Evolutionary conservation across 2,113 vertebrate species (phyloP), one percentile per base, ranked within the genome.

Genomic region (Lepidothrix coronata): DNA sequence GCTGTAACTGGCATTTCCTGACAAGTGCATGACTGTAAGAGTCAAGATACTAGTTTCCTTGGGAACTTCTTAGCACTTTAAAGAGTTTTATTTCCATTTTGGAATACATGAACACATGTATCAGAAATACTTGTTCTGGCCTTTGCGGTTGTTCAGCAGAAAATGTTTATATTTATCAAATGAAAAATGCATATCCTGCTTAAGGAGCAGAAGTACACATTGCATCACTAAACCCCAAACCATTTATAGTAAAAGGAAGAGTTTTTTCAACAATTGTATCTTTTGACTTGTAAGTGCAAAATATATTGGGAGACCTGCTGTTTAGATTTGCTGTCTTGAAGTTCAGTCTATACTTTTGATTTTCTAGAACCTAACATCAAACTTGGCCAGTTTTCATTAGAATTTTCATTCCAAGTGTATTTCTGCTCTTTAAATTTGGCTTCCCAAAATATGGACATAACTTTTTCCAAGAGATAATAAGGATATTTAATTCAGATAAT

Each of bases 1-100:
- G 17, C 39, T 71, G 0, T 48, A 88, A 35, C 20, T 94, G 88
- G 90, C 44, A 94, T 93, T 96, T 96, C 95, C 88, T 96, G 92
- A 30, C 30, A 33, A 7, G 15, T 30, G 17, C 43, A 5, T 90
- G 78, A 74, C 52, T 67, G 3, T n/a, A 66, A 66, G 57, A 75
- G 57, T 71, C 0, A 0, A 71, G 57, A 62, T 65, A 20, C 5
- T 72, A 7, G 16, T 33, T 85, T 85, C 57, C 46, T 65, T 67
- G 35, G 46, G 41, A 79, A 70, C 17, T 70, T 79, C 14, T 31
- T 61, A 48, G 57, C 27, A 30, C 22, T 89, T 86, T 6, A 61
- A 41, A 61, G 44, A 4, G 3, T 2, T 41, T 62, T 74, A 65
- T 81, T 49, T 51, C 24, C 30, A 39, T 70, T 55, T 70, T 1